Percentiles rank a stretch among this genome's conserved stretches.
Evolutionary conservation across 2,797 vertebrate species (phyloP).

Genomic region (Ibycter americanus): DNA sequence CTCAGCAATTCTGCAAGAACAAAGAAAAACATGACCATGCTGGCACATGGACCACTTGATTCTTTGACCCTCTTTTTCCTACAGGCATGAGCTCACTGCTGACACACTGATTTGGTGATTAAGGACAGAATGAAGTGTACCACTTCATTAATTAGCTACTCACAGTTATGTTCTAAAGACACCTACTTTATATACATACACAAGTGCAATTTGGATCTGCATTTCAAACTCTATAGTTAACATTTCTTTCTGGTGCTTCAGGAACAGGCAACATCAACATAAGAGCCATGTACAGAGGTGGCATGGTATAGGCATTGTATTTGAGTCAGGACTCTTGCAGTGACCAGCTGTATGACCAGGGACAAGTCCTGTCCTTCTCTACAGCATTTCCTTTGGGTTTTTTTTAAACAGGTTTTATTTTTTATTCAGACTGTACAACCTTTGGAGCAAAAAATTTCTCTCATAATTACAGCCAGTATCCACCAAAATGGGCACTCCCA

Average conservation of each 20-base stretch:
- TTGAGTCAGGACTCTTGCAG: background rate
- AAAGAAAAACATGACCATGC: background rate
- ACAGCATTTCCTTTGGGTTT: background rate
- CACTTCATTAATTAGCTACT: background rate
- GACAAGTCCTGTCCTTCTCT: background rate
- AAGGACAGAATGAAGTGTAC: background rate
- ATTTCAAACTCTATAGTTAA: background rate
- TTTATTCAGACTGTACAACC: background rate
- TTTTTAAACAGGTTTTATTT: too few relatives aligned
- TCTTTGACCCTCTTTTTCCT: background rate
- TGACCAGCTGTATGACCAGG: background rate
- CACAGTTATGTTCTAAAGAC: background rate
- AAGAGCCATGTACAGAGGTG: background rate
- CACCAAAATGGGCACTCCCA: background rate
- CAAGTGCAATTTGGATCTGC: background rate
- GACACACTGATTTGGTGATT: background rate
- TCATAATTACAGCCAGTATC: background rate
- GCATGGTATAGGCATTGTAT: rapidly evolving
- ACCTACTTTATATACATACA: background rate
- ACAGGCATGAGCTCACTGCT: background rate
- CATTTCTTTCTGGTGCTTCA: background rate
- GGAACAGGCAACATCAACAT: background rate
- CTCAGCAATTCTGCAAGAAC: background rate
- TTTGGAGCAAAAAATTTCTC: background rate
- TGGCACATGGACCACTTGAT: background rate